Base-by-base conservation (phyloP, 2,888 invertebrate species). In the Pristionchus maxplancki region DNA sequence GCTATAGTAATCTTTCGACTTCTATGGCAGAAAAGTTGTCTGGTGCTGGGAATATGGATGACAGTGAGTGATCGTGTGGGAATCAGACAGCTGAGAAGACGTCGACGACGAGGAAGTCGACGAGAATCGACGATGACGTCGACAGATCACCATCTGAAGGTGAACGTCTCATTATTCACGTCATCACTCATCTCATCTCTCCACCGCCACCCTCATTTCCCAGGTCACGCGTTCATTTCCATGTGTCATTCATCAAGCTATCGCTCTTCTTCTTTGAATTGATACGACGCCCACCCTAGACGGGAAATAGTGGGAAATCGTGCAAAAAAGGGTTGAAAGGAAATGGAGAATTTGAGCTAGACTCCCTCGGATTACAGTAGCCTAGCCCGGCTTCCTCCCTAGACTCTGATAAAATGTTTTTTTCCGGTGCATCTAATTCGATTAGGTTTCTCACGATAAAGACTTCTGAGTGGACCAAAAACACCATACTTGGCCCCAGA, bases 201-300 rank as follows among this genome's bases (percentile, higher is more conserved):
- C 40, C 37, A 13, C 5, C 0, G 13, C 8, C 44, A 24, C 74
- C 44, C 40, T 78, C 20, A 67, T 44, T 44, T 15, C 24, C n/a
- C 24, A 28, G 78, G 78, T 78, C 78, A 78, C 78, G 78, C 78
- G 78, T 78, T 78, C 78, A 78, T 78, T 78, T 78, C 44, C 71
- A 71, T 71, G 71, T 37, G 37, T 44, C 78, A 78, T 78, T 40
- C 40, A n/a, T 78, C 74, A 20, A 11, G 6, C 6, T 34, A 71
- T 37, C 37, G 71, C 71, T 9, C 58, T 58, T 67, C 67, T 78
- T 44, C 74, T 20, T 40, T n/a, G 44, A 78, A 44, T 48, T 78
- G 78, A 78, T 78, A 78, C 78, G 78, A 78, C 44, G 40, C 78
- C 78, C 78, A 40, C 40, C 78, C 78, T 34, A 78, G 78, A 78